Conservation (phyloP, 2,797 vertebrate genomes). For the Gymnothorax reevesii region DNA sequence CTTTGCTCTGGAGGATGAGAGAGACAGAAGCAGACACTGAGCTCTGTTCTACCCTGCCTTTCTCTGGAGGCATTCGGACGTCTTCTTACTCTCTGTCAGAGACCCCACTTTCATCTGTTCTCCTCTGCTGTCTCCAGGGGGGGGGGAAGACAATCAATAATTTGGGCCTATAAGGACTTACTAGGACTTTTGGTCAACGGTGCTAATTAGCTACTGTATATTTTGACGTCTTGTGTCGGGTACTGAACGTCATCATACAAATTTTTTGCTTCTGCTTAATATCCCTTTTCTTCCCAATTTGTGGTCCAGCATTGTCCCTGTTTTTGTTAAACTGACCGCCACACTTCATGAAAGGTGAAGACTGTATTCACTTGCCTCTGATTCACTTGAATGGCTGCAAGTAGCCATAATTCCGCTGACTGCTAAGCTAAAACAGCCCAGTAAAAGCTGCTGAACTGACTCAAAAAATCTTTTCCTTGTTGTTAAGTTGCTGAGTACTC, state of each 20-base stretch:
- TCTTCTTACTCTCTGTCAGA: background rate
- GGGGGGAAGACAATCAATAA: background rate
- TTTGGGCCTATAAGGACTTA: background rate
- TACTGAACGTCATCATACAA: background rate
- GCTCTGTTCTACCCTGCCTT: background rate
- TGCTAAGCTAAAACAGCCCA: background rate
- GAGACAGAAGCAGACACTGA: conserved; percentile 4
- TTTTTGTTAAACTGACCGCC: too few species aligned
- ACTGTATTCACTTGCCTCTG: too few species aligned
- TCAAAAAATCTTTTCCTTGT: background rate
- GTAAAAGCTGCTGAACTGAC: too few species aligned
- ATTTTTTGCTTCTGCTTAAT: background rate
- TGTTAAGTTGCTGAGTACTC: background rate
- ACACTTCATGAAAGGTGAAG: too few species aligned
- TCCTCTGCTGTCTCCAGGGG: background rate
- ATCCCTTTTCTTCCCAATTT: too few species aligned
- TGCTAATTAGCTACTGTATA: background rate
- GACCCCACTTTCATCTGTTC: background rate
- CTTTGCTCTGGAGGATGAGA: conserved; percentile 33
- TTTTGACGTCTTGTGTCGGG: background rate
- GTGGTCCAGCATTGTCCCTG: too few species aligned
- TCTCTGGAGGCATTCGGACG: background rate
- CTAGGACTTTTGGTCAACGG: background rate
- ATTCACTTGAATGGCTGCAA: background rate
- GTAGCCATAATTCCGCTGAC: background rate